Evolutionary conservation across 2,113 vertebrate genomes (phyloP).

Genomic region (Platichthys flesus): DNA sequence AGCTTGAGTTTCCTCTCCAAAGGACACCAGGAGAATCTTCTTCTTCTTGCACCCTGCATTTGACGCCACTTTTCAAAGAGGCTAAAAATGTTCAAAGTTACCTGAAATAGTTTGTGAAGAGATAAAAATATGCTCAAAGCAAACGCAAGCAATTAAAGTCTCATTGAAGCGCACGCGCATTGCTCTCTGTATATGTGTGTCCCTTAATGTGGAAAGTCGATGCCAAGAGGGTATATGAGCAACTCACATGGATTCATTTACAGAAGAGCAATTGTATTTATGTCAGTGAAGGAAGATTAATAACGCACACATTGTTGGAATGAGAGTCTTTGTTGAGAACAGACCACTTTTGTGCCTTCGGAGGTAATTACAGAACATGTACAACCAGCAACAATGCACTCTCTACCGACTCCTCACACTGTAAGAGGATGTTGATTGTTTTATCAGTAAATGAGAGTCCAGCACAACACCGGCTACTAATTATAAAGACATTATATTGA

Average conservation of each 20-base stretch:
- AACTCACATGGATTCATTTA: background rate
- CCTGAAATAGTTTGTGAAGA: conserved; percentile 61
- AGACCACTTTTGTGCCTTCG: background rate
- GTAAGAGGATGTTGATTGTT: conserved; percentile 3
- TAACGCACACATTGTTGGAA: conserved; percentile 5
- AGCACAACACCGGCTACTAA: background rate
- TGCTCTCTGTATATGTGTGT: background rate
- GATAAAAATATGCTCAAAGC: conserved; percentile 59
- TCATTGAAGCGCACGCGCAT: background rate
- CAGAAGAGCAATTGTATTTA: conserved; percentile 19
- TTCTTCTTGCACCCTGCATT: conserved; percentile 30
- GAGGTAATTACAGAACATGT: conserved; percentile 39
- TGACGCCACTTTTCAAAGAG: conserved; percentile 55
- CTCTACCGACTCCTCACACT: background rate
- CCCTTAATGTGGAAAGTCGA: background rate
- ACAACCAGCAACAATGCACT: conserved; percentile 22
- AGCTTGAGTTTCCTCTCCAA: conserved; percentile 21
- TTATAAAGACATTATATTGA: conserved; percentile 31
- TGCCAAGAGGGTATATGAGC: background rate
- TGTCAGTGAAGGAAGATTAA: conserved; percentile 49
- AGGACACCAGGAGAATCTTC: background rate
- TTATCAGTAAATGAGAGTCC: conserved; percentile 30
- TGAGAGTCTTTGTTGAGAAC: conserved; percentile 2
- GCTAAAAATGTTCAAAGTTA: conserved; percentile 61
- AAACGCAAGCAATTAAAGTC: conserved; percentile 41